Evolutionary conservation across 2,888 invertebrate genomes (phyloP), one percentile per base, ranked within the genome.

Genomic region (Molanna angustata): DNA sequence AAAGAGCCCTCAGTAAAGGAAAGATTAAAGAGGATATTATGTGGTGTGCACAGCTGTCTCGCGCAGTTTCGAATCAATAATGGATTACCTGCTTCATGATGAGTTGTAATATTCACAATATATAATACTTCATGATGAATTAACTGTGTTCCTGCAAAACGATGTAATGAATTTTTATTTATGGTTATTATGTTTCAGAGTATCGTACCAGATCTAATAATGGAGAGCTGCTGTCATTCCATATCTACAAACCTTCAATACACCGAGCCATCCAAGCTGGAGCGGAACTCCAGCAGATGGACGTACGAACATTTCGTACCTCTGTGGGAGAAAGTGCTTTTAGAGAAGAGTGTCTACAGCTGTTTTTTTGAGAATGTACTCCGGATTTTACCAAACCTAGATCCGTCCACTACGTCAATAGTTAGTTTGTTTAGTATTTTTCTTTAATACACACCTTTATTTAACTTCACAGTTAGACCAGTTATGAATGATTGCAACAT

Each of bases 211-310:
- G 46, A 37, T 16, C 46, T 59, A 17, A 49, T 59, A 4, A 49
- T 31, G 4, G 59, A 59, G 41, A 54, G 52, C 7, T 54, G 59
- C 43, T 41, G 51, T 19, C 52, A 59, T 33, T 57, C 35, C 18
- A 45, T 57, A n/a, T 54, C 54, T 3, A n/a, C 40, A 2, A 51
- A 53, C 13, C 41, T 59, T 1, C 48, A 40, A 16, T 40, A 39
- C 7, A 21, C 21, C 17, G 40, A 48, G 4, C n/a, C 6, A 14
- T 19, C 2, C 14, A 39, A 18, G 3, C 7, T 6, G 7, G 21
- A 49, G 2, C 19, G 17, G 6, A 33, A 18, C 6, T 2, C 18
- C 11, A 3, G 13, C n/a, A 33, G 20, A 16, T 31, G 47, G 45
- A 52, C 52, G 4, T 59, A 48, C 33, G 54, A 54, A 47, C 41